Evolutionary conservation across 2,888 invertebrate genomes (phyloP).

Genomic region (Eupithecia exiguata): DNA sequence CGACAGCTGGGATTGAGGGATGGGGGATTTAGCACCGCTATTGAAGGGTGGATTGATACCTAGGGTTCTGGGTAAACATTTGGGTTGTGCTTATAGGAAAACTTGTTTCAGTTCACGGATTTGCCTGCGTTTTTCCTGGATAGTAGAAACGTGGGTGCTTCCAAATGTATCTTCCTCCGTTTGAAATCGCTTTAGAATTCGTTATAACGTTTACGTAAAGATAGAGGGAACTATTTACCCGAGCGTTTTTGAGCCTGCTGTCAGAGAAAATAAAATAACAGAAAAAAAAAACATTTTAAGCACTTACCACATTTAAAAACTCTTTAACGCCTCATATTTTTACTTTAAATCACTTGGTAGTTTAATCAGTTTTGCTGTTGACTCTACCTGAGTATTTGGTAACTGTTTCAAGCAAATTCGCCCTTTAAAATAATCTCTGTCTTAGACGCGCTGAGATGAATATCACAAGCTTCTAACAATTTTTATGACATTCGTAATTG

Average conservation of each 20-base stretch:
- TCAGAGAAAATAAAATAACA: background rate
- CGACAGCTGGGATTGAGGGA: slow-evolving; percentile 28
- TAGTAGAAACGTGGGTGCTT: background rate
- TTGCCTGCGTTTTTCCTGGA: background rate
- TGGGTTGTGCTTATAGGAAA: background rate
- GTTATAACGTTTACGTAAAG: background rate
- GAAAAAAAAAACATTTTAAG: background rate
- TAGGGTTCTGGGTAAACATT: background rate
- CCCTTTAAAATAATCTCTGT: background rate
- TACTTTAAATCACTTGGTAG: no score
- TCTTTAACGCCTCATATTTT: no score
- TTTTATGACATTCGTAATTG: no score
- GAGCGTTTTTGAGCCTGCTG: no score
- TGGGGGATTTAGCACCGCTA: slow-evolving; percentile 24
- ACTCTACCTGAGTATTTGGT: no score
- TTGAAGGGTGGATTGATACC: slow-evolving; percentile 21
- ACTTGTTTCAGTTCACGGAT: background rate
- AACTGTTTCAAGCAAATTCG: background rate
- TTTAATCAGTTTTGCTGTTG: background rate
- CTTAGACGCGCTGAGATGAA: background rate
- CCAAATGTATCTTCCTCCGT: background rate
- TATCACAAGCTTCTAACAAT: no score
- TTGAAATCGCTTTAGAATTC: background rate
- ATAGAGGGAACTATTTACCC: background rate
- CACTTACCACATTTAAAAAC: no score